A percentile compares a stretch with the other conserved stretches of the same genome.
Evolutionary conservation across 2,797 vertebrate species (phyloP).

Genomic region (Lerista edwardsae): DNA sequence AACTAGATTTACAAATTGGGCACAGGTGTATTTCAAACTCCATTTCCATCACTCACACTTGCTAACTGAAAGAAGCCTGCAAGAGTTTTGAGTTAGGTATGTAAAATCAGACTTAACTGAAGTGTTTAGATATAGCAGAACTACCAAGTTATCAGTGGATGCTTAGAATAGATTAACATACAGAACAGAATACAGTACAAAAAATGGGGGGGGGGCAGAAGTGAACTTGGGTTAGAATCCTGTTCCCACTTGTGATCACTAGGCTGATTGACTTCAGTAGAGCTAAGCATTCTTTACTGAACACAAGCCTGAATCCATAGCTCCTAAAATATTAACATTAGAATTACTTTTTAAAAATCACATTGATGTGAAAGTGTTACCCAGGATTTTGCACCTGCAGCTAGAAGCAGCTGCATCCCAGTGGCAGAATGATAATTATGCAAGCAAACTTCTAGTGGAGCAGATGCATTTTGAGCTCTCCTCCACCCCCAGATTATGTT

Average conservation of each 20-base stretch:
- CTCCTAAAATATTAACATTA: slow-evolving; percentile 30
- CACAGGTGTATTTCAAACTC: background rate
- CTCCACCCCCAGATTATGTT: slow-evolving; percentile 25
- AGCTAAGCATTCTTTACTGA: background rate
- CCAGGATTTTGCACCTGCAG: slow-evolving; percentile 60
- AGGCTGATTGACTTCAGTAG: background rate
- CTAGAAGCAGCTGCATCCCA: slow-evolving; percentile 56
- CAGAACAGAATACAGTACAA: slow-evolving; percentile 38
- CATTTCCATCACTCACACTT: too few relatives aligned
- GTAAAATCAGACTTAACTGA: background rate
- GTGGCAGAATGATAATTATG: slow-evolving; percentile 46
- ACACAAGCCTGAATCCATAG: background rate
- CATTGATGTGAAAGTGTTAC: slow-evolving; percentile 18
- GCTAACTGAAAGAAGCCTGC: too few relatives aligned
- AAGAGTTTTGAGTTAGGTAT: background rate
- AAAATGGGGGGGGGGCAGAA: background rate
- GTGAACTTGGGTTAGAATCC: background rate
- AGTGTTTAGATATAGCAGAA: slow-evolving; percentile 9
- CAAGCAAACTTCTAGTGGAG: slow-evolving; percentile 59
- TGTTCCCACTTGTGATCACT: background rate
- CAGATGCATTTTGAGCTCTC: slow-evolving; percentile 57
- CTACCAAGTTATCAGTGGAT: background rate
- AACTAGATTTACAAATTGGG: background rate
- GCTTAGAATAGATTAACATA: background rate
- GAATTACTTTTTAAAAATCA: background rate